These are phyloP conservation scores for Gobiocypris rarus DNA, from an alignment of 2,113 vertebrate genomes.

Conservation along the genomic window DNA sequence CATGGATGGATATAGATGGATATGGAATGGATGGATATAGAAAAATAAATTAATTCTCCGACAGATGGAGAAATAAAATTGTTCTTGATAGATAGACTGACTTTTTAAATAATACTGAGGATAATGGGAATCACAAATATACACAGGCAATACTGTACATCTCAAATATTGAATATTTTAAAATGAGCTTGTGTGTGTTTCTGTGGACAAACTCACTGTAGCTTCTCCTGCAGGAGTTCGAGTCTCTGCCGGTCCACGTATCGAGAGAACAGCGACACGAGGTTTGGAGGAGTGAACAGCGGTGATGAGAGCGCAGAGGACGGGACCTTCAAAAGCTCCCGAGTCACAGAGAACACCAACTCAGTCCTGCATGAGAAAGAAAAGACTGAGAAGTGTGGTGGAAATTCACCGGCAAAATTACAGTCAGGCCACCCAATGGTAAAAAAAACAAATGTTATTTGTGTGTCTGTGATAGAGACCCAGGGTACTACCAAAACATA, in stretches of 20 bases:
- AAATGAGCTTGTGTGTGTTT: not conserved
- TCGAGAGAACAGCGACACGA: conserved; percentile 90
- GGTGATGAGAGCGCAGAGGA: conserved; percentile 83
- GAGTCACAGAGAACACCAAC: conserved; percentile 88
- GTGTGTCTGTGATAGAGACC: too few relatives aligned
- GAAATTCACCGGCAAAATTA: too few relatives aligned
- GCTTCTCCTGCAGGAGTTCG: conserved; percentile 89
- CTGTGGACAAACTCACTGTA: conserved; percentile 83
- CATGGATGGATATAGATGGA: too few relatives aligned
- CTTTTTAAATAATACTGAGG: too few relatives aligned
- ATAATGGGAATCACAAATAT: not conserved
- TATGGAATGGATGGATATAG: too few relatives aligned
- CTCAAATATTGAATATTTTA: not conserved
- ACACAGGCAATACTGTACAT: not conserved
- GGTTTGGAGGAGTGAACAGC: conserved; percentile 85
- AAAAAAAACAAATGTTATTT: too few relatives aligned
- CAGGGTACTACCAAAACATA: too few relatives aligned
- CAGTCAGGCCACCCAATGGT: too few relatives aligned
- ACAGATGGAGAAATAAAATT: too few relatives aligned
- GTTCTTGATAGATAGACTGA: too few relatives aligned
- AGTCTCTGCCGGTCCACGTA: conserved; percentile 91
- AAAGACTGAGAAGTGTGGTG: not conserved
- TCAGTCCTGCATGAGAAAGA: conserved; percentile 81
- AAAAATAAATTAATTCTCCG: too few relatives aligned
- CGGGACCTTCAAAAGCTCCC: conserved; percentile 87